These are phyloP conservation scores for Xiphophorus couchianus DNA, from an alignment of 2,113 vertebrate genomes.

Conservation along the genomic window DNA sequence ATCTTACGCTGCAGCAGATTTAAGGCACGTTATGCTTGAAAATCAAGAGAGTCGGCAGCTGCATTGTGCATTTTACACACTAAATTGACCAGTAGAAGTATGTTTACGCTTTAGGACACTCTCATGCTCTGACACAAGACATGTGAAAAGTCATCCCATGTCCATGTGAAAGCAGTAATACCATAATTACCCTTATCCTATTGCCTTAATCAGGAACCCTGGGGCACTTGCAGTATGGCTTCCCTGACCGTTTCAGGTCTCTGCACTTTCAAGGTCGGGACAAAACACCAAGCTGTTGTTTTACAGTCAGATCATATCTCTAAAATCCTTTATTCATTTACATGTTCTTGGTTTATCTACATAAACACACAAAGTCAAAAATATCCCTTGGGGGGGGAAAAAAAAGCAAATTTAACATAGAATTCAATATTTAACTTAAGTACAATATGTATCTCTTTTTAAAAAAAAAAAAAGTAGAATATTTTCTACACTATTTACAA, in stretches of 20 bases:
- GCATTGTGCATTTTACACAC: background rate
- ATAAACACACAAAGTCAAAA: constrained; percentile 45
- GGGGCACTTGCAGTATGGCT: constrained; percentile 40
- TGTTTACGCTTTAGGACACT: background rate
- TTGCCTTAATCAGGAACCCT: constrained; percentile 70
- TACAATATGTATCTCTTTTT: constrained; percentile 34
- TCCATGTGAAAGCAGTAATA: constrained; percentile 74
- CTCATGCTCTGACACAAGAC: constrained; percentile 19
- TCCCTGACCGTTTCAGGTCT: constrained; percentile 31
- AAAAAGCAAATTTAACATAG: constrained; percentile 45
- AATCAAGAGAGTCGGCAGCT: constrained; percentile 16
- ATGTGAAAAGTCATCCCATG: constrained; percentile 68
- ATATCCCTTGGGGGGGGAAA: constrained; percentile 49
- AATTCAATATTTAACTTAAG: constrained; percentile 58
- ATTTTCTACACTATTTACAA: constrained; percentile 81
- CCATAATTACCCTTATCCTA: constrained; percentile 76
- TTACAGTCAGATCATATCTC: constrained; percentile 33
- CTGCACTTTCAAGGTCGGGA: constrained; percentile 48
- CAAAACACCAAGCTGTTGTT: constrained; percentile 27
- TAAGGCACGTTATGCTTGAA: constrained; percentile 4
- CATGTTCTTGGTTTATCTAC: constrained; percentile 54
- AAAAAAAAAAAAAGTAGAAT: constrained; percentile 56
- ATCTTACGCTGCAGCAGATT: constrained; percentile 16
- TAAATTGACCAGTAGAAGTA: background rate
- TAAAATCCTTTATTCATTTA: constrained; percentile 71